Conservation (phyloP, 2,888 invertebrate species). For the Galerucella calmariensis region DNA sequence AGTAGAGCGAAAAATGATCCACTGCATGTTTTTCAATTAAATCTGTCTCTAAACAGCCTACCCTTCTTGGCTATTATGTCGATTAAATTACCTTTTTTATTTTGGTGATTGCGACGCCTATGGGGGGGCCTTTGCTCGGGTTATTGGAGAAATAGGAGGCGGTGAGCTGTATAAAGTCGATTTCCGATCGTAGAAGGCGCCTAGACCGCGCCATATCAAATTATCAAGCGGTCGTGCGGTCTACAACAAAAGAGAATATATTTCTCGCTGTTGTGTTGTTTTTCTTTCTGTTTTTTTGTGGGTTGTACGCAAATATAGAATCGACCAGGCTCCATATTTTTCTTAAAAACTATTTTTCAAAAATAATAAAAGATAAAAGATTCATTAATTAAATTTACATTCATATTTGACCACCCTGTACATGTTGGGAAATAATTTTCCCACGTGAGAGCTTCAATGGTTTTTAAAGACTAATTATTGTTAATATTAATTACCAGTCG, state of each 20-base stretch:
- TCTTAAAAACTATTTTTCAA: no score
- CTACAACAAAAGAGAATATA: constrained; percentile 26
- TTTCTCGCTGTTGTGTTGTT: constrained; percentile 11
- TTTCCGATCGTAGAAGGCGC: constrained; percentile 46
- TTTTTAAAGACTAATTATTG: not conserved
- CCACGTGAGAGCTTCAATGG: not conserved
- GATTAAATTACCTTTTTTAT: no score
- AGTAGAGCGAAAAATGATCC: no score
- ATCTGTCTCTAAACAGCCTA: no score
- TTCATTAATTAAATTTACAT: not conserved
- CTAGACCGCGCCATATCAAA: constrained; percentile 48
- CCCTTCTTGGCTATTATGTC: no score
- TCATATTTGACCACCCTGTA: not conserved
- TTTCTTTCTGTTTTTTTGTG: not conserved
- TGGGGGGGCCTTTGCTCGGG: constrained; percentile 28
- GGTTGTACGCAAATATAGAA: no score
- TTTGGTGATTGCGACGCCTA: not conserved
- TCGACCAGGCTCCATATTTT: no score
- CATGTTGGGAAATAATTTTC: not conserved
- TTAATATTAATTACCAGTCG: not conserved
- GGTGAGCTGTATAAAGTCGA: constrained; percentile 40
- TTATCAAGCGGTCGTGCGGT: constrained; percentile 47
- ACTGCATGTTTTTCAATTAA: no score
- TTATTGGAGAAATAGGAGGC: constrained; percentile 48
- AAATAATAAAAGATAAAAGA: no score